Percentiles rank a stretch among this genome's conserved stretches.
Conservation (phyloP, 2,113 vertebrate genomes). For the Chionomys nivalis region DNA sequence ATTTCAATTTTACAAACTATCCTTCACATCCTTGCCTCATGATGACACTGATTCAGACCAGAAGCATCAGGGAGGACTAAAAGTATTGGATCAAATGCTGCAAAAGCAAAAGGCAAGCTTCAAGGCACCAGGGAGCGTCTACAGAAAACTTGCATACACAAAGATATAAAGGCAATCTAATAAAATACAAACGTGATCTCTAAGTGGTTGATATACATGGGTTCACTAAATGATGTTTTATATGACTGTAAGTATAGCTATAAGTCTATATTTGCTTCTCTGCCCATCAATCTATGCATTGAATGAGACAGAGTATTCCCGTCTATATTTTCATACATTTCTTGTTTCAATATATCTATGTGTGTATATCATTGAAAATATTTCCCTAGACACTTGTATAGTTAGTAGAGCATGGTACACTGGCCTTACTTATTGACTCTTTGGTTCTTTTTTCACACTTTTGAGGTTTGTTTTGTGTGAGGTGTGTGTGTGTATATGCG, state of each 20-base stretch:
- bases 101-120: background rate
- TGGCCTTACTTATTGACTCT: background rate
- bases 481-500: background rate
- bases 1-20: background rate
- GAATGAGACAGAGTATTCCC: background rate
- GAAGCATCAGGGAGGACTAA: background rate
- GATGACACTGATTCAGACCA: constrained; percentile 1
- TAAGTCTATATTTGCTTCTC: background rate
- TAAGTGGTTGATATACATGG: background rate
- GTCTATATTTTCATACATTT: background rate
- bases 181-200: constrained; percentile 14
- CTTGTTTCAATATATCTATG: background rate
- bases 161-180: constrained; percentile 4
- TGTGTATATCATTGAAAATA: background rate
- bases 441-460: background rate
- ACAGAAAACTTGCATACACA: background rate
- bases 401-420: background rate
- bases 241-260: background rate
- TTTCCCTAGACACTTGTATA: background rate
- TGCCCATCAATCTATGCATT: background rate
- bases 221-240: background rate
- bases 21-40: no score
- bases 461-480: background rate
- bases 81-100: background rate
- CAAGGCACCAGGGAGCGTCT: background rate